phyloP scores from a whole-genome alignment of 2,888 invertebrate species.

The Nephrotoma guestfalica region DNA sequence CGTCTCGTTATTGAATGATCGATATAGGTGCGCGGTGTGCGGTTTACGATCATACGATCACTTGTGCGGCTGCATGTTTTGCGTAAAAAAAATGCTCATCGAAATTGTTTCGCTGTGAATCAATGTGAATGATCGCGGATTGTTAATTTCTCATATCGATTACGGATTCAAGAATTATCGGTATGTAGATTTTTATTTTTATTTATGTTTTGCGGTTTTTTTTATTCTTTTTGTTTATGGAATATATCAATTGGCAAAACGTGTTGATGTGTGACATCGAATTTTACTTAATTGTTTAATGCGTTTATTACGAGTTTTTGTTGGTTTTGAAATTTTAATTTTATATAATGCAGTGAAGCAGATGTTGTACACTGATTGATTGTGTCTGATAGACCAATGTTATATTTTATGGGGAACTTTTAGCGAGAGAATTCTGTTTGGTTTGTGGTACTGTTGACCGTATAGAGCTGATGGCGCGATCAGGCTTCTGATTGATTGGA shows the following conservation, averaged over 20 bases:
- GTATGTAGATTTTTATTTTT: background rate
- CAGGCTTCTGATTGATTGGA: too few relatives aligned
- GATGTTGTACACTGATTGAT: background rate
- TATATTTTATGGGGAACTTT: too few relatives aligned
- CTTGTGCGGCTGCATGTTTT: background rate
- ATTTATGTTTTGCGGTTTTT: background rate
- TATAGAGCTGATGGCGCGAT: too few relatives aligned
- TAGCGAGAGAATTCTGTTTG: too few relatives aligned
- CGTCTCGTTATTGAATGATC: too few relatives aligned
- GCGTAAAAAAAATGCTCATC: too few relatives aligned
- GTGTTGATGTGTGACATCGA: background rate
- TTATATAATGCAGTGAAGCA: background rate
- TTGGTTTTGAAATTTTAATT: background rate
- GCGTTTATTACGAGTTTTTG: background rate
- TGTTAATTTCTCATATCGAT: background rate
- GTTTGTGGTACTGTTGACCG: too few relatives aligned
- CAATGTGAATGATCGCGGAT: background rate
- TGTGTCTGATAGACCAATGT: too few relatives aligned
- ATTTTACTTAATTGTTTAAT: background rate
- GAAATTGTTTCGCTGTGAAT: background rate
- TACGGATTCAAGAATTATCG: background rate
- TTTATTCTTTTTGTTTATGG: background rate
- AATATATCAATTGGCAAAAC: background rate
- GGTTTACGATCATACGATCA: background rate
- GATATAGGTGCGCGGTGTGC: too few relatives aligned